Evolutionary conservation across 2,888 invertebrate genomes (phyloP), one percentile per base, ranked within the genome.

Genomic region (Brassicogethes aeneus): DNA sequence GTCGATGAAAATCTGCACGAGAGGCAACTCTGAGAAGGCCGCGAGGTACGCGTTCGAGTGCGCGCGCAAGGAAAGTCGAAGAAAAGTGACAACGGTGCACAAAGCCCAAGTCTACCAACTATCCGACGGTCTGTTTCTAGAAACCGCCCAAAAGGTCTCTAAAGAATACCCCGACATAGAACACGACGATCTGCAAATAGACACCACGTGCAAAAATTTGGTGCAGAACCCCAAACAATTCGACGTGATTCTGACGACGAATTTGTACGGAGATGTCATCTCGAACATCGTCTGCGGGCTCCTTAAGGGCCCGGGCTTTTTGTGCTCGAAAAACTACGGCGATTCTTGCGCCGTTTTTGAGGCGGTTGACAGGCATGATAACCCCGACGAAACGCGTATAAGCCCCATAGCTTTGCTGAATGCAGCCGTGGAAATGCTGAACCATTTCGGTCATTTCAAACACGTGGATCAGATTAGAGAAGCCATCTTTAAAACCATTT

Each of bases 1-100:
- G 56, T 74, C 73, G 52, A 54, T 80, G 40, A 75, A 75, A 59
- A 64, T 76, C 30, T 64, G 72, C 15, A 75, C 75, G 0, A 54
- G 62, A 17, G 52, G 61, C 29, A 72, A 68, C 42, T 69, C 72
- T 5, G 67, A 69, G 46, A 62, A 75, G 42, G 68, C 79, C 42
- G 76, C 77, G 1, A 64, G 66, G 40, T 75, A 70, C 61, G 77
- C 79, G 2, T 79, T 79, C 55, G 69, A 77, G 12, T 76, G 71
- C 58, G 79, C 79, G 1, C 60, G 60, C 12, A 59, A 62, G 42
- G 58, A 75, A 50, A 66, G 69, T 1, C 57, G 79, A n/a, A 75
- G 73, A 55, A 77, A 74, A 55, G 71, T 79, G 15, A 78, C 77
- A 1, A 72, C 74, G 8, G 71, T 80, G 8, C 79, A 80, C 60